Base-by-base conservation (phyloP, 1,140 invertebrate species). In the Bombyx mandarina region DNA sequence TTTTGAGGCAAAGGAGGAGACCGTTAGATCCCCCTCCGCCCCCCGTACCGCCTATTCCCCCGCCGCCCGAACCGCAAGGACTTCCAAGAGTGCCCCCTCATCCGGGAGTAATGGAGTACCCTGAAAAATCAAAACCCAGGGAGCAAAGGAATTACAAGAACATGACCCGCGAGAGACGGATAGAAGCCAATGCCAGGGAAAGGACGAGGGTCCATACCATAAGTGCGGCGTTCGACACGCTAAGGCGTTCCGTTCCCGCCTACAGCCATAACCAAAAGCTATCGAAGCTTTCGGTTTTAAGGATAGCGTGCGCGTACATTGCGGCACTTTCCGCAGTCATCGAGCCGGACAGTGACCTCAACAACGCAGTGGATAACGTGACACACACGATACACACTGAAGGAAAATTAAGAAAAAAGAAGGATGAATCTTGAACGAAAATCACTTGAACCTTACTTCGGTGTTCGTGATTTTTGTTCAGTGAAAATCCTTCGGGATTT, bases 231-330 rank as follows among this genome's bases (percentile, higher is more conserved):
- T 98, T 98, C 81, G 96, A 98, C 56, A 97, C 94, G 0, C 87
- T 98, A 1, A 89, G 96, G 45, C 89, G 89, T 45, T 90, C 96
- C 1, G 93, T 98, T 9, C 97, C 97, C 0, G 92, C 96, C 0
- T 98, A 97, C 74, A 96, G 96, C 6, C 94, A 96, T 79, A 96
- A 96, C 75, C 96, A 98, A 77, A 97, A 98, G 84, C 89, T 98
- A 7, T 97, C 95, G 0, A 98, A 98, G 77, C 80, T 98, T 35
- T 97, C 96, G 0, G 96, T 98, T 2, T 82, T 98, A 43, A 91
- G 96, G 75, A 97, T 98, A 69, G 96, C 97, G 1, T 96, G 95
- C 71, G 94, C 94, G 47, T 97, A 97, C 81, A 98, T 98, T 60
- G 90, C 96, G 72, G 95, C 96, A 0, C 84, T 98, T 52, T 93